These are phyloP conservation scores for Petaurus breviceps DNA, from an alignment of 2,113 vertebrate species.

Conservation along the genomic window DNA sequence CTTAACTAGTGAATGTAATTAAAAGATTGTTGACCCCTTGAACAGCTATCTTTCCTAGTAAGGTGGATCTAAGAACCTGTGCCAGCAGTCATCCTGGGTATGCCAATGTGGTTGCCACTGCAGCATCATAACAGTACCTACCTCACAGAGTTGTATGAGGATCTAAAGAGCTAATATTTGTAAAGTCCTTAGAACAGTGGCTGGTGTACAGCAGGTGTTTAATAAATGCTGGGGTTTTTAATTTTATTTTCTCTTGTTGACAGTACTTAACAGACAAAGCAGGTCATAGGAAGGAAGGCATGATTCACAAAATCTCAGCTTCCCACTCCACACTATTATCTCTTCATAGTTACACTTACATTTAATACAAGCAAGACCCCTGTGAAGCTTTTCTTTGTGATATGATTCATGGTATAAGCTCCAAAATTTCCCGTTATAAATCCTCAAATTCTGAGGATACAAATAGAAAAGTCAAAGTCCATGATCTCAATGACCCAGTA, in stretches of 20 bases:
- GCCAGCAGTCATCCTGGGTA: no score
- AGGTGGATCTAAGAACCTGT: no score
- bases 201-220: neutral
- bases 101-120: no score
- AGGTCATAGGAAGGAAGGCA: neutral
- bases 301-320: neutral
- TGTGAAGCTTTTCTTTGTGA: neutral
- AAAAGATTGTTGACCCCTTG: no score
- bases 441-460: neutral
- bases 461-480: neutral
- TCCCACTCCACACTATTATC: neutral
- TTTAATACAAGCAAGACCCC: neutral
- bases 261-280: neutral
- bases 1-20: no score
- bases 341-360: neutral
- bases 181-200: neutral
- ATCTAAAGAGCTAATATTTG: neutral
- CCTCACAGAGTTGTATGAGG: neutral
- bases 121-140: neutral
- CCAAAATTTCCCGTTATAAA: neutral
- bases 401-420: neutral
- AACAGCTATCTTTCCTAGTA: no score
- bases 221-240: neutral
- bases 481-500: neutral
- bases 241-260: neutral